Percentiles rank a stretch among this genome's conserved stretches.
phyloP scores from a whole-genome alignment of 2,797 vertebrate species.

The Pogoniulus pusillus region DNA sequence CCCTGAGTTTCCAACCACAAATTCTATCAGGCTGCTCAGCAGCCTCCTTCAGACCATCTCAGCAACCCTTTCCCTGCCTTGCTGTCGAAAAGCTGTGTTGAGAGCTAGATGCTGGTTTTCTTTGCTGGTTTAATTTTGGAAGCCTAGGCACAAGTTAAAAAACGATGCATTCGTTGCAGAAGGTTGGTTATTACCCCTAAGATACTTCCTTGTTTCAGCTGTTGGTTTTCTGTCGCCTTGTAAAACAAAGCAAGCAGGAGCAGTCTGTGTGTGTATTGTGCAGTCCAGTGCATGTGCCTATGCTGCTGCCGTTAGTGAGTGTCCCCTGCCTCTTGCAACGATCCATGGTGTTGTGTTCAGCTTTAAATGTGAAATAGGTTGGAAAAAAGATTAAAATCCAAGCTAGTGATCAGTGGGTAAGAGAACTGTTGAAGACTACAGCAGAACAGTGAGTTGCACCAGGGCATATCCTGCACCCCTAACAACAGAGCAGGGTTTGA shows the following conservation, averaged over 20 bases:
- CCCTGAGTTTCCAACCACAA: background rate
- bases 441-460: background rate
- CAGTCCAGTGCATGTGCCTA: background rate
- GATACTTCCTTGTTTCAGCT: background rate
- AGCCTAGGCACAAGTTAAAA: background rate
- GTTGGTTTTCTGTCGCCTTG: background rate
- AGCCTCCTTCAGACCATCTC: background rate
- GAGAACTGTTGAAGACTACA: background rate
- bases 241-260: background rate
- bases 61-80: background rate
- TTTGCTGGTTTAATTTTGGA: background rate
- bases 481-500: background rate
- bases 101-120: background rate
- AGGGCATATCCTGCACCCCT: background rate
- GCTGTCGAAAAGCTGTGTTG: background rate
- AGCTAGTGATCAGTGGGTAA: background rate
- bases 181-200: background rate
- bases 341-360: background rate
- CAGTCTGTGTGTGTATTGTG: background rate
- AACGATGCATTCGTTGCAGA: background rate
- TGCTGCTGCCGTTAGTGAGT: background rate
- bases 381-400: background rate
- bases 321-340: background rate
- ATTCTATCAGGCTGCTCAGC: background rate
- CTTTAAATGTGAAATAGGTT: background rate